These are phyloP conservation scores for Myrmophylax atrothorax DNA, from an alignment of 2,113 vertebrate species.

Conservation along the genomic window DNA sequence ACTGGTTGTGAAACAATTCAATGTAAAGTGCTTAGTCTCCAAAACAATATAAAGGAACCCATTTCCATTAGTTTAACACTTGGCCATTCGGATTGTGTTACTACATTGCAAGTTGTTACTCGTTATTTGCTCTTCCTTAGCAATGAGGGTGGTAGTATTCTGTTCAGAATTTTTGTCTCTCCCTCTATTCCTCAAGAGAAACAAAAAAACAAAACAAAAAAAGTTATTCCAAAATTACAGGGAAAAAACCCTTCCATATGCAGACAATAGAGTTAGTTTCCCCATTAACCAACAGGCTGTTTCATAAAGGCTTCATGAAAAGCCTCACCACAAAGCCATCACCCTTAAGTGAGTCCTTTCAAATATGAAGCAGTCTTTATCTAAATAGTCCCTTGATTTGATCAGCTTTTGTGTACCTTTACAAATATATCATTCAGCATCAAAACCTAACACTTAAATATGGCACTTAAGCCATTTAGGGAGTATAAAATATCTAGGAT, in stretches of 20 bases:
- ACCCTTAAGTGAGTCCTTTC: not conserved
- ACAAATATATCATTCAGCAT: not conserved
- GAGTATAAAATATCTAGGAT: not conserved
- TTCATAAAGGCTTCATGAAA: not conserved
- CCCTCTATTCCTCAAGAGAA: not conserved
- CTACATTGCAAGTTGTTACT: constrained; percentile 34
- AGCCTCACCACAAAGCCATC: not conserved
- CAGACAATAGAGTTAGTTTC: not conserved
- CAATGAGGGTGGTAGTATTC: not conserved
- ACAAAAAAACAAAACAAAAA: not conserved
- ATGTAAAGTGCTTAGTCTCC: constrained; percentile 73
- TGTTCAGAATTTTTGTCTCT: not conserved
- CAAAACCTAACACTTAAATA: not conserved
- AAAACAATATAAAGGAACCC: constrained; percentile 63
- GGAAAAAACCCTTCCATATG: not conserved
- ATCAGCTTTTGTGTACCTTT: not conserved
- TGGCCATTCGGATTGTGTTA: constrained; percentile 48
- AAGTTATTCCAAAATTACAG: not conserved
- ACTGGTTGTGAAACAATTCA: constrained; percentile 73
- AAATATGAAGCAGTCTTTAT: not conserved
- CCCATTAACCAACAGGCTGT: not conserved
- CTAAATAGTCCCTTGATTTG: not conserved
- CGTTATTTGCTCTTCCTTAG: not conserved
- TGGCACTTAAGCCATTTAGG: not conserved
- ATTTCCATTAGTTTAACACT: constrained; percentile 73